phyloP scores from a whole-genome alignment of 2,888 invertebrate species.

The Xestia sexstrigata region DNA sequence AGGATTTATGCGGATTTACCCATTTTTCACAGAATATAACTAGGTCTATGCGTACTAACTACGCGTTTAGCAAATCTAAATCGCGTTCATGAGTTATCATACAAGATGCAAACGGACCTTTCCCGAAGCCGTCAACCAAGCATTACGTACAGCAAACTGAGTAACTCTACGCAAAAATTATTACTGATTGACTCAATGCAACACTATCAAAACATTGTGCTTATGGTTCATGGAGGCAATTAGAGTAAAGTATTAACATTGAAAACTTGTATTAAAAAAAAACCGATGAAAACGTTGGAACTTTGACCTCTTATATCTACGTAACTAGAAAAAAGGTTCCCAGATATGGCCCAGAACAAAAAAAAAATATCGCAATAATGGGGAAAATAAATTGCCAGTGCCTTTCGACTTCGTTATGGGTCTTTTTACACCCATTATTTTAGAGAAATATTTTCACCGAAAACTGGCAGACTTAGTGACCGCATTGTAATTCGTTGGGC shows the following conservation, averaged over 20 bases:
- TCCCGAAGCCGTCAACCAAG: background rate
- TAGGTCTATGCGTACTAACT: no score
- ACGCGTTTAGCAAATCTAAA: background rate
- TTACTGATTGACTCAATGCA: background rate
- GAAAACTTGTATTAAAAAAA: no score
- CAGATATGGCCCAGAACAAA: background rate
- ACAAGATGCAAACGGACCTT: no score
- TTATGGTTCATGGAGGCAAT: background rate
- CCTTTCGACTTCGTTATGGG: no score
- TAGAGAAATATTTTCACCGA: background rate
- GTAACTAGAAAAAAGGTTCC: background rate
- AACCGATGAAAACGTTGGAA: background rate
- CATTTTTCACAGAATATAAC: background rate
- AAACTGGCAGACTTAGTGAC: background rate
- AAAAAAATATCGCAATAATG: background rate
- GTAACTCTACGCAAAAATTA: background rate
- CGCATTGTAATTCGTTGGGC: background rate
- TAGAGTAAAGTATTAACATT: no score
- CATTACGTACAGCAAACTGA: background rate
- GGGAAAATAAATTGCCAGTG: background rate
- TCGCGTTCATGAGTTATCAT: background rate
- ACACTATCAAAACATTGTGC: background rate
- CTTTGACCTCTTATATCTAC: background rate
- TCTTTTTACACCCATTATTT: background rate
- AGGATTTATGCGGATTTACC: no score